These are phyloP conservation scores for Mungos mungo DNA, from an alignment of 2,113 vertebrate genomes.

Conservation along the genomic window DNA sequence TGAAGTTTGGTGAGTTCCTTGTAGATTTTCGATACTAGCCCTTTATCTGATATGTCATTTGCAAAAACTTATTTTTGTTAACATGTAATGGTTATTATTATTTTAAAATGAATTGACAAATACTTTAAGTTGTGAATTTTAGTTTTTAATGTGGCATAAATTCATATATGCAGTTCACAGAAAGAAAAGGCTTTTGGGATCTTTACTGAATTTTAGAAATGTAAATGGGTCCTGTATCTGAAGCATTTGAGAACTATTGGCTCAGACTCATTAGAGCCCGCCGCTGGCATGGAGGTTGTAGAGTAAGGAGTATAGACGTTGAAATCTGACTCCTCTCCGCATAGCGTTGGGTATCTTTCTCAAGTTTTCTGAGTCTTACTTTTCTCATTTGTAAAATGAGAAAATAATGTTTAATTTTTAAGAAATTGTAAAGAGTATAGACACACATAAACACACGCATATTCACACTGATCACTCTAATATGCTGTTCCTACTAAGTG, in stretches of 20 bases:
- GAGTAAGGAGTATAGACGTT: background rate
- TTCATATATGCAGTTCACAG: background rate
- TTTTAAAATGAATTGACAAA: background rate
- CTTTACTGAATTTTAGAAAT: background rate
- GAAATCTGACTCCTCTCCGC: background rate
- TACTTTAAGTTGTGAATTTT: background rate
- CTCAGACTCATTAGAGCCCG: background rate
- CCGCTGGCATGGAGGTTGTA: background rate
- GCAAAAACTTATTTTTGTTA: background rate
- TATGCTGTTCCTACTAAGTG: background rate
- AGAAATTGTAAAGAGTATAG: background rate
- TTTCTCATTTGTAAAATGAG: background rate
- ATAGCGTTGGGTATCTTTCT: background rate
- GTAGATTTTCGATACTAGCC: too few species aligned
- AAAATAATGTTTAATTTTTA: background rate
- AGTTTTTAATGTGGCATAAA: background rate
- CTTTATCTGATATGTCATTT: too few species aligned
- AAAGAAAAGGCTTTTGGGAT: background rate
- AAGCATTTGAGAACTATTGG: background rate
- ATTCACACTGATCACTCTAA: background rate
- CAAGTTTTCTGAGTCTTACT: background rate
- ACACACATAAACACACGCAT: too few species aligned
- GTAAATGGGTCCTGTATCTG: background rate
- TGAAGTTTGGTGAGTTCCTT: too few species aligned
- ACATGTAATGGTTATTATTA: background rate